Percentiles rank a stretch among this genome's conserved stretches.
Evolutionary conservation across 2,888 invertebrate genomes (phyloP).

Genomic region (Globia sparganii): DNA sequence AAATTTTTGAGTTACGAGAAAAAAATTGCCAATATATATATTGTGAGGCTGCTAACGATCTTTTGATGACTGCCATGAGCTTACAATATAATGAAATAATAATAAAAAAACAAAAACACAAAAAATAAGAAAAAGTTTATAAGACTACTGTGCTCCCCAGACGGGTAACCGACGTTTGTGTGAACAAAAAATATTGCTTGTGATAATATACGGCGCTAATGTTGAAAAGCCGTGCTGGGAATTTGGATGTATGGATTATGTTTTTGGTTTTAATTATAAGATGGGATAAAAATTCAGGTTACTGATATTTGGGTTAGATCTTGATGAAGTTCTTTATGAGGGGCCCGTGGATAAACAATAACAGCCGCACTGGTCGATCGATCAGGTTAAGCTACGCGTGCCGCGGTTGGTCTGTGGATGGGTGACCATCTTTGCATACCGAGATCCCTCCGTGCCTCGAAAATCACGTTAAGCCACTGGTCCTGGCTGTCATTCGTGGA

Average conservation of each 20-base stretch:
- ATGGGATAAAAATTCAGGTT: conserved; percentile 7
- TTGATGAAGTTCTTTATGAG: neutral
- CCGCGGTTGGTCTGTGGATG: too few species aligned
- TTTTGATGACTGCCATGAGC: conserved; percentile 85
- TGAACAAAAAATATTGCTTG: conserved; percentile 53
- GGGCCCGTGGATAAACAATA: too few species aligned
- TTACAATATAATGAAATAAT: conserved; percentile 85
- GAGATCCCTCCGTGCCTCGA: too few species aligned
- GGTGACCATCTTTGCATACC: too few species aligned
- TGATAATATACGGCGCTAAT: conserved; percentile 61
- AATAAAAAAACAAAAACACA: conserved; percentile 69
- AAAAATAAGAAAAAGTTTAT: conserved; percentile 73
- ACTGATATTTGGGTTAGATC: neutral
- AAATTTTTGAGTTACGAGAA: conserved; percentile 85
- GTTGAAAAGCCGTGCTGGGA: conserved; percentile 33
- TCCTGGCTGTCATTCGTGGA: too few species aligned
- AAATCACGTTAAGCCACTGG: too few species aligned
- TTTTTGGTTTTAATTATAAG: conserved; percentile 45
- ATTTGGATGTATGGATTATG: conserved; percentile 34
- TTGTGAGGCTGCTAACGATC: conserved; percentile 84
- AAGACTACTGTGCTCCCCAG: conserved; percentile 74
- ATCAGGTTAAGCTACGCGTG: too few species aligned
- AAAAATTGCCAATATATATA: conserved; percentile 86
- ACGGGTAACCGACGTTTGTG: conserved; percentile 63
- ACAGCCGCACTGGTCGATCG: too few species aligned